Conservation (phyloP, 2,888 invertebrate species). For the Hipparchia sbordonii region DNA sequence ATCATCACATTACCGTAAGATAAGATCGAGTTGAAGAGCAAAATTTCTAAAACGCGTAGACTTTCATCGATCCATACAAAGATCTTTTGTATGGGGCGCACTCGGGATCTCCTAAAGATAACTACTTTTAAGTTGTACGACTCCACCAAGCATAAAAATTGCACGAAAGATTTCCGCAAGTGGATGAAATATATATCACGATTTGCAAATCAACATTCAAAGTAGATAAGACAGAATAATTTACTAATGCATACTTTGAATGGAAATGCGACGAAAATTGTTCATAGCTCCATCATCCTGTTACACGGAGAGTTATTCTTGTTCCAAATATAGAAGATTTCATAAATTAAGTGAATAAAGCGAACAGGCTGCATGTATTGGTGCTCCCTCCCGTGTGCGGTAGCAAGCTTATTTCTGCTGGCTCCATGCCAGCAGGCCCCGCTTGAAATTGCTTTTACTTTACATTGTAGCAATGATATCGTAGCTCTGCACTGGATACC, state of each 20-base stretch:
- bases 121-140: slow-evolving; percentile 54
- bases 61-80: too few relatives aligned
- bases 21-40: too few relatives aligned
- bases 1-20: too few relatives aligned
- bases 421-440: slow-evolving; percentile 70
- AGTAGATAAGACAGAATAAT: slow-evolving; percentile 21
- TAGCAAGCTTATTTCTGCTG: slow-evolving; percentile 77
- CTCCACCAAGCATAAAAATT: slow-evolving; percentile 42
- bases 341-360: slow-evolving; percentile 59
- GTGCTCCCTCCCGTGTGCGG: slow-evolving; percentile 68
- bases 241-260: slow-evolving; percentile 24
- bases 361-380: slow-evolving; percentile 64
- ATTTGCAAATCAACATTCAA: slow-evolving; percentile 14
- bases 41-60: too few relatives aligned
- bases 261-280: slow-evolving; percentile 20
- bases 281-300: slow-evolving; percentile 30
- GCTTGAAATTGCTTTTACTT: slow-evolving; percentile 77
- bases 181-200: slow-evolving; percentile 23
- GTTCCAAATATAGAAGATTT: slow-evolving; percentile 41
- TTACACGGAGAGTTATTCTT: slow-evolving; percentile 17
- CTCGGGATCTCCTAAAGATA: too few relatives aligned
- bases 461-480: slow-evolving; percentile 72
- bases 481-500: slow-evolving; percentile 60
- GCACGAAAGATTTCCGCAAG: slow-evolving; percentile 34
- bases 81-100: too few relatives aligned